Evolutionary conservation across 2,888 invertebrate genomes (phyloP).

Genomic region (Lumbricus terrestris): DNA sequence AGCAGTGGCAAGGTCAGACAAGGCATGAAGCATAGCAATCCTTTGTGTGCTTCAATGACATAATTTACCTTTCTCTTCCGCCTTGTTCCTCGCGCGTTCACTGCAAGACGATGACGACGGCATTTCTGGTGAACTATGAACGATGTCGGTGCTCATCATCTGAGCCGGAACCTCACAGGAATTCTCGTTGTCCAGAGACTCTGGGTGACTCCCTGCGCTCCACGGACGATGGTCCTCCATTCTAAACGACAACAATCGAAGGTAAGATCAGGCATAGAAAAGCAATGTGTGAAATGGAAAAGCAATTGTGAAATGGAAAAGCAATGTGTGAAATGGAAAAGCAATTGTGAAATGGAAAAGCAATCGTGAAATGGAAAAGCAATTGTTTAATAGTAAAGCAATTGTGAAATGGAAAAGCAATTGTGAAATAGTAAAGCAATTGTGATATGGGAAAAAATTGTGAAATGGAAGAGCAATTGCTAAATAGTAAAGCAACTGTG

Average conservation of each 20-base stretch:
- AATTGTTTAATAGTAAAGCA: no score
- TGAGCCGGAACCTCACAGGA: not conserved
- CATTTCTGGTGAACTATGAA: not conserved
- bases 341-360: no score
- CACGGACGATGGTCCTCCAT: not conserved
- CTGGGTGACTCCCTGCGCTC: not conserved
- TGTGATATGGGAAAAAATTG: no score
- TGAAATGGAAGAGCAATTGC: no score
- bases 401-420: no score
- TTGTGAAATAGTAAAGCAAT: no score
- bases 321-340: no score
- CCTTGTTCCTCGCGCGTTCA: not conserved
- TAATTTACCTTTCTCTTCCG: not conserved
- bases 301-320: no score
- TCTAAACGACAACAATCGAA: not conserved
- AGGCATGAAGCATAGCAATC: no score
- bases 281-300: not conserved
- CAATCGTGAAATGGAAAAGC: no score
- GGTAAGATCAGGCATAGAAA: not conserved
- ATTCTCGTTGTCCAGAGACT: not conserved
- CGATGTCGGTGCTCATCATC: not conserved
- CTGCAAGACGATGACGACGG: not conserved
- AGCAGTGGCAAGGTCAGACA: no score
- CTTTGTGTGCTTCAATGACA: not conserved
- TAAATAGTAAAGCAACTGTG: no score